Evolutionary conservation across 2,113 vertebrate genomes (phyloP).

Genomic region (Petroica traversi): DNA sequence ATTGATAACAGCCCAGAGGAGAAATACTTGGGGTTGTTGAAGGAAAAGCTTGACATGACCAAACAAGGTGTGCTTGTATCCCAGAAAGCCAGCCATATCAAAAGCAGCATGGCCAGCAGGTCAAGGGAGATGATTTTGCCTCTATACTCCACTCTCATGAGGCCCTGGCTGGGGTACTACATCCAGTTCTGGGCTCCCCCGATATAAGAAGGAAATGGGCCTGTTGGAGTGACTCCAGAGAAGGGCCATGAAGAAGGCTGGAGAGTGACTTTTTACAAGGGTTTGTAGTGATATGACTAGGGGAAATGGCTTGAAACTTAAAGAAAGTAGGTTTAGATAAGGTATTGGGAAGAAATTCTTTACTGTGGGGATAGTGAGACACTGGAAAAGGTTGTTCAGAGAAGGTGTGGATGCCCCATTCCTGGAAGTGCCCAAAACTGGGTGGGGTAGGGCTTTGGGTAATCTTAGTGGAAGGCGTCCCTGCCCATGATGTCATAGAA

Average conservation of each 20-base stretch:
- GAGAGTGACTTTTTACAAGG: neutral
- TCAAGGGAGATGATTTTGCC: neutral
- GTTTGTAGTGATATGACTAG: neutral
- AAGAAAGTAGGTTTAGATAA: neutral
- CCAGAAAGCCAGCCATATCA: neutral
- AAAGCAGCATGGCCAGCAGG: neutral
- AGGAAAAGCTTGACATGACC: neutral
- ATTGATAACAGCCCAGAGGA: neutral
- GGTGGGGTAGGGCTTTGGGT: neutral
- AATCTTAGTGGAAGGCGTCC: neutral
- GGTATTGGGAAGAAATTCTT: neutral
- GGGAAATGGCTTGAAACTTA: neutral
- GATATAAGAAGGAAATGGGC: neutral
- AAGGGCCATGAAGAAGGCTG: neutral
- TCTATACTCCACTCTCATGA: neutral
- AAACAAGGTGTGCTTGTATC: fast-evolving
- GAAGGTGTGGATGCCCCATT: neutral
- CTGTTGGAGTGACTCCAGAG: neutral
- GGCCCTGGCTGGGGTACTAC: too few relatives aligned
- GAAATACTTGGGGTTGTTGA: neutral
- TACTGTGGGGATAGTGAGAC: too few relatives aligned
- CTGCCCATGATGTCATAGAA: neutral
- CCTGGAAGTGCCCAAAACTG: neutral
- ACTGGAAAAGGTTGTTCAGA: neutral
- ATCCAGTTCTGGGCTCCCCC: neutral